These are phyloP conservation scores for Hirundo rustica DNA, from an alignment of 2,797 vertebrate species.

Conservation along the genomic window DNA sequence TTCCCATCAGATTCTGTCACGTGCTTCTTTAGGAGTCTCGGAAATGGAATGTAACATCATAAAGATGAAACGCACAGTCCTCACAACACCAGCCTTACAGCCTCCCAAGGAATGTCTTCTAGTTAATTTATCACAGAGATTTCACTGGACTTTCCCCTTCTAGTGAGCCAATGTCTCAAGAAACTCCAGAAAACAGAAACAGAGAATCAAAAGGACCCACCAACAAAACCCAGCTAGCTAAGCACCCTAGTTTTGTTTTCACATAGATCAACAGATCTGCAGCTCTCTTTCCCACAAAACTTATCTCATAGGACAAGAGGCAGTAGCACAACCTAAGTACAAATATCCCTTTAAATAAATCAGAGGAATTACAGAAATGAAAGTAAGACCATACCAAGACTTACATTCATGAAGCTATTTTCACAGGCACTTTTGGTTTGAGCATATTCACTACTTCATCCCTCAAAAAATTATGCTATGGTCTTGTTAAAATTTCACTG, in stretches of 20 bases:
- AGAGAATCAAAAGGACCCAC: neutral
- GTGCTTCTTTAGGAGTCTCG: neutral
- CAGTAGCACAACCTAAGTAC: neutral
- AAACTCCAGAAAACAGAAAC: neutral
- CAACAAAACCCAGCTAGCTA: neutral
- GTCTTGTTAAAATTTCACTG: neutral
- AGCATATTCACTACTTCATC: neutral
- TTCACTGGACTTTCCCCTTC: neutral
- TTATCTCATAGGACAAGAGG: neutral
- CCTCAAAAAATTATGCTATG: neutral
- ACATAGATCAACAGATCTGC: neutral
- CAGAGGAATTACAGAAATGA: neutral
- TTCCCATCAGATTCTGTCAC: neutral
- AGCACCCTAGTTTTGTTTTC: rapidly evolving
- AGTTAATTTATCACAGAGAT: neutral
- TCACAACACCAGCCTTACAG: neutral
- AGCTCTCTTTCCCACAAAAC: neutral
- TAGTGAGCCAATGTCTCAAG: neutral
- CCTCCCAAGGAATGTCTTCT: neutral
- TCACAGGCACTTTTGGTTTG: neutral
- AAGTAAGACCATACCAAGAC: neutral
- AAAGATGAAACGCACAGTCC: neutral
- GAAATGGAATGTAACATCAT: neutral
- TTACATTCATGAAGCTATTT: neutral
- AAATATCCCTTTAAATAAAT: neutral